These are phyloP conservation scores for Amazona finschi DNA, from an alignment of 2,797 vertebrate genomes.

Conservation along the genomic window DNA sequence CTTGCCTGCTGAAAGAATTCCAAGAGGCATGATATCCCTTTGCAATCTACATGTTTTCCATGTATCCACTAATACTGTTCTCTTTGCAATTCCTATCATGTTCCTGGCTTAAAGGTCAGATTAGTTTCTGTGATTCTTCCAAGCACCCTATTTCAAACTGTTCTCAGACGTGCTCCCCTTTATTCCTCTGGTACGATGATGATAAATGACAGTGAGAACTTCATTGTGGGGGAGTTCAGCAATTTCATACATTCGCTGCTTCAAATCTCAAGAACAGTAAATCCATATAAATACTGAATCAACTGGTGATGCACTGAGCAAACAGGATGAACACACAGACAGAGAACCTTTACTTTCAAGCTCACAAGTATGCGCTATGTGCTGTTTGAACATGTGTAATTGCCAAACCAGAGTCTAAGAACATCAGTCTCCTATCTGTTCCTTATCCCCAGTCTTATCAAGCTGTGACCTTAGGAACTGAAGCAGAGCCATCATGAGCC, in stretches of 20 bases:
- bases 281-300: not conserved
- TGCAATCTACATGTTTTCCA: not conserved
- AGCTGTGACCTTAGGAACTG: not conserved
- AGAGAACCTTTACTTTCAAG: not conserved
- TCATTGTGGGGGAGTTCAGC: not conserved
- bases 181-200: not conserved
- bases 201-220: not conserved
- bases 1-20: not conserved
- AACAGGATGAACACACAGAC: not conserved
- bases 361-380: not conserved
- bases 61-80: not conserved
- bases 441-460: not conserved
- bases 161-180: not conserved
- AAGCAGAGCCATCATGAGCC: not conserved
- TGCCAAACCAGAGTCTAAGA: not conserved
- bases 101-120: not conserved
- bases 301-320: not conserved
- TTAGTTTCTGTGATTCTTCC: not conserved
- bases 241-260: not conserved
- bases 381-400: not conserved
- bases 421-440: not conserved
- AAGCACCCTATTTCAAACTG: not conserved
- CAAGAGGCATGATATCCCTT: not conserved
- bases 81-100: not conserved
- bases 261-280: not conserved